Conservation (phyloP, 2,113 vertebrate genomes). For the Seriola aureovittata region DNA sequence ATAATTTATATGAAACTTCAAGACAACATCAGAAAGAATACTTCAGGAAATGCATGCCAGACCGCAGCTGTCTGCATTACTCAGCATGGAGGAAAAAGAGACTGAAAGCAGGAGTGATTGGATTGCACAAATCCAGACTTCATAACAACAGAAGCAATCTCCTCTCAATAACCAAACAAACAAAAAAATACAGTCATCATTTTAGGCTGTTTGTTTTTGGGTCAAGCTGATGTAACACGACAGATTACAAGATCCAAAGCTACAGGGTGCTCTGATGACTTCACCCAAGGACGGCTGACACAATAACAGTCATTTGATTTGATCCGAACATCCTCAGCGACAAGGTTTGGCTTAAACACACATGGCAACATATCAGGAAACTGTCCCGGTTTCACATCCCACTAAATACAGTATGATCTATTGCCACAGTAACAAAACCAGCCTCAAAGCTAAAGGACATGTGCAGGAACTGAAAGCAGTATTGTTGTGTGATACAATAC, state of each 20-base stretch:
- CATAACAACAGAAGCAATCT: conserved; percentile 20
- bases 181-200: background rate
- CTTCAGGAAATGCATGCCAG: background rate
- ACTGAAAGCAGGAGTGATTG: conserved; percentile 9
- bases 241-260: conserved; percentile 67
- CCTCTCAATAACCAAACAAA: conserved; percentile 9
- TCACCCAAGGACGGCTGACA: conserved; percentile 25
- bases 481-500: background rate
- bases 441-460: background rate
- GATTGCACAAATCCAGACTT: conserved; percentile 22
- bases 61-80: conserved; percentile 25
- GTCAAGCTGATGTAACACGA: conserved; percentile 58
- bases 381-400: conserved; percentile 11
- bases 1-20: background rate
- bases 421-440: conserved; percentile 26
- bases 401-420: background rate
- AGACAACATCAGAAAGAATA: conserved; percentile 7
- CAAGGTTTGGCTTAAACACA: conserved; percentile 21
- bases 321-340: conserved; percentile 8
- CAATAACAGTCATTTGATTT: conserved; percentile 21
- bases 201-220: conserved; percentile 46
- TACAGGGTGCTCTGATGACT: conserved; percentile 50
- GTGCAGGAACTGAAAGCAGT: background rate
- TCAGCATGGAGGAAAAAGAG: conserved; percentile 2
- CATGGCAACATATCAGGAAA: conserved; percentile 2